A percentile compares a stretch with the other conserved stretches of the same genome.
These are phyloP conservation scores for Tetragonula carbonaria DNA, from an alignment of 2,888 invertebrate species.

Conservation along the genomic window DNA sequence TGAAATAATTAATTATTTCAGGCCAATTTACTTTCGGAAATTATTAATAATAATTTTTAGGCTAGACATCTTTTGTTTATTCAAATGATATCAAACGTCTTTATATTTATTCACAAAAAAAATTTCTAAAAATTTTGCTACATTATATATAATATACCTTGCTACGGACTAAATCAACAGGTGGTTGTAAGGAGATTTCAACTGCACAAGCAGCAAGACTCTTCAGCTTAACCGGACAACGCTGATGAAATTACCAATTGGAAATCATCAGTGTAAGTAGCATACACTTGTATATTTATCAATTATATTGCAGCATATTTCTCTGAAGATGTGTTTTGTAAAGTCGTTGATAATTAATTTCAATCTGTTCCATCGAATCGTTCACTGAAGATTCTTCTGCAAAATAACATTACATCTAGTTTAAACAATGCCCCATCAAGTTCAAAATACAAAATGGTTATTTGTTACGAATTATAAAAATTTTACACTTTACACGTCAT, in stretches of 20 bases:
- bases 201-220: not conserved
- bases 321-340: not conserved
- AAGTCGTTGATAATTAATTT: too few species aligned
- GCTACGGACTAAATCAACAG: not conserved
- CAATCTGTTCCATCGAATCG: not conserved
- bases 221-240: not conserved
- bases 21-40: not conserved
- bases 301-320: not conserved
- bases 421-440: not conserved
- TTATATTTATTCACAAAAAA: not conserved
- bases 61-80: not conserved
- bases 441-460: not conserved
- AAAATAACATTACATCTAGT: not conserved
- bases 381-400: not conserved
- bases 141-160: not conserved
- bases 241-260: not conserved
- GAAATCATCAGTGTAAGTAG: not conserved
- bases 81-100: not conserved
- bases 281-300: not conserved
- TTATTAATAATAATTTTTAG: too few species aligned
- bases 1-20: not conserved
- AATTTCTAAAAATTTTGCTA: not conserved
- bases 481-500: not conserved
- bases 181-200: slow-evolving; percentile 18
- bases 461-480: not conserved